Evolutionary conservation across 1,140 invertebrate genomes (phyloP), one percentile per base, ranked within the genome.

Genomic region (Zaprionus capensis): DNA sequence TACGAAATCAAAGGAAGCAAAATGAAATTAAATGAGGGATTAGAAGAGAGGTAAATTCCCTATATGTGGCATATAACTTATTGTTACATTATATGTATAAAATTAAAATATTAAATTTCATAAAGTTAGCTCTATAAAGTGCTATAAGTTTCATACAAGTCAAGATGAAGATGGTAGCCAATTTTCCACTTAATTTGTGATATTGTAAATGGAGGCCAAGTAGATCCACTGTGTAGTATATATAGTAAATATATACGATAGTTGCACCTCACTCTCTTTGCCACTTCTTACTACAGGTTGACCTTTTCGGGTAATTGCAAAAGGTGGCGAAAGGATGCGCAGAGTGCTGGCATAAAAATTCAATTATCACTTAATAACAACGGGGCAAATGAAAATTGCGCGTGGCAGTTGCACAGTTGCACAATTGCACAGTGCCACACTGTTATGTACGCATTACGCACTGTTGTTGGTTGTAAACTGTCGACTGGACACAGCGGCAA

Each of bases 341-440:
- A 51, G 59, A 53, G 65, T 71, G 71, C 58, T 36, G 75, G 75
- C 85, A 84, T 81, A 90, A 90, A 88, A 88, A 85, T 88, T 90
- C 85, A 88, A 88, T 88, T 88, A 88, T 90, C 85, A 88, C 85
- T 88, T 88, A 88, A 90, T 88, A 88, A 88, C 70, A 76, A 46
- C 71, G 66, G 2, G 46, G 78, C 58, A 76, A 81, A 87, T 81
- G 79, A 69, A 88, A 88, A 90, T 85, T 79, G 84, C 85, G 69
- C 71, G 73, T 49, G 57, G 68, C 36, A 51, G 20, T 14, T 51
- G 75, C 75, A 58, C 74, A 68, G 78, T 84, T 81, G 84, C 75
- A 58, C 74, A 62, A 74, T 84, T 81, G 84, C 28, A 31, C 28
- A 31, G 28, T 31, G 28, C 28, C 28, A 31, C 28, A 31, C 28